These are phyloP conservation scores for Parotocinclus haroldoi DNA, from an alignment of 2,797 vertebrate genomes.

Conservation along the genomic window DNA sequence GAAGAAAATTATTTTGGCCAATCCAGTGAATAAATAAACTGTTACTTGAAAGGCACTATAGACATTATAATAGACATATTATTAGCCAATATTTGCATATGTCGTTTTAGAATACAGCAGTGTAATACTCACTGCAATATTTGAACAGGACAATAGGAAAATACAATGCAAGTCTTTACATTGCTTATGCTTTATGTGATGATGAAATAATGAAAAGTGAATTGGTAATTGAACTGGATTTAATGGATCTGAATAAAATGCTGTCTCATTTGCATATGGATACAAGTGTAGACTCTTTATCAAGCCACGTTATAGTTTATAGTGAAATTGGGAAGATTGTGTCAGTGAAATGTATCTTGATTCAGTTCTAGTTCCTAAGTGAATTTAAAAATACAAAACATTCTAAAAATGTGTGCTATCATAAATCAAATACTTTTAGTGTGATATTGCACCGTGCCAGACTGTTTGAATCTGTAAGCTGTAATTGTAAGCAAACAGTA, in stretches of 20 bases:
- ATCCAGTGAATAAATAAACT: too few relatives aligned
- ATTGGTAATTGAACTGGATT: slow-evolving; percentile 59
- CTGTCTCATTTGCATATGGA: slow-evolving; percentile 65
- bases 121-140: too few relatives aligned
- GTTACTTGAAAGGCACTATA: too few relatives aligned
- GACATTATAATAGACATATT: too few relatives aligned
- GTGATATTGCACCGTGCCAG: slow-evolving; percentile 61
- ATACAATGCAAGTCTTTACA: too few relatives aligned
- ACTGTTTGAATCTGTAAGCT: slow-evolving; percentile 47
- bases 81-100: too few relatives aligned
- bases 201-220: slow-evolving; percentile 33
- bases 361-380: slow-evolving; percentile 52
- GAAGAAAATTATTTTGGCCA: too few relatives aligned
- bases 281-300: slow-evolving; percentile 50
- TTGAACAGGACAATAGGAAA: too few relatives aligned
- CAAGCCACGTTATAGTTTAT: slow-evolving; percentile 16
- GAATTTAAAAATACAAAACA: slow-evolving; percentile 66
- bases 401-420: slow-evolving; percentile 59
- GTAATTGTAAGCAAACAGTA: too few relatives aligned
- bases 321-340: background rate
- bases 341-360: background rate
- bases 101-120: too few relatives aligned
- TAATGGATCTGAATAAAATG: slow-evolving; percentile 64
- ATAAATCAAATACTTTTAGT: slow-evolving; percentile 61
- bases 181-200: slow-evolving; percentile 57